Conservation (phyloP, 2,888 invertebrate genomes). For the Pegoplata infirma region DNA sequence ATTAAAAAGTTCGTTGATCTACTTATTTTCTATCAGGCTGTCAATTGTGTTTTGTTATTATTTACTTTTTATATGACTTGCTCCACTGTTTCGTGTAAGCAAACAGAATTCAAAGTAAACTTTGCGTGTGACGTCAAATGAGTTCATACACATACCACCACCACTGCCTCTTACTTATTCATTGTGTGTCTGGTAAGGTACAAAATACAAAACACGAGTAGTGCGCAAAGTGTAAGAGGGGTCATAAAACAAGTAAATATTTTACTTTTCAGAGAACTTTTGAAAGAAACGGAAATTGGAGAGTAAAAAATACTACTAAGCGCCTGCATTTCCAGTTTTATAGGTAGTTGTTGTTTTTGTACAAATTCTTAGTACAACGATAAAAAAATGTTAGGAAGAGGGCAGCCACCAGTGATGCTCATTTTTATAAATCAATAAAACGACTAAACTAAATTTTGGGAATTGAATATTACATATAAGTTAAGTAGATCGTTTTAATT, state of each 20-base stretch:
- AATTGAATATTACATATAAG: too few species aligned
- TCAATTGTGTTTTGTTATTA: too few species aligned
- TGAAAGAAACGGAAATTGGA: constrained; percentile 3
- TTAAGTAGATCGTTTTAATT: too few species aligned
- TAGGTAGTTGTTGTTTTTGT: background rate
- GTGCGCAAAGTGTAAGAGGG: background rate
- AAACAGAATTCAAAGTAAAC: constrained; percentile 1
- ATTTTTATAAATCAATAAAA: too few species aligned
- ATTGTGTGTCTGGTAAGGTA: background rate
- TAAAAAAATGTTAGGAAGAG: background rate
- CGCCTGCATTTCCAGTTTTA: constrained; percentile 18
- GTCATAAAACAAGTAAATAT: background rate
- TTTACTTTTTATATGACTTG: background rate
- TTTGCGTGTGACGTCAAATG: constrained; percentile 28
- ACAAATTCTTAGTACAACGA: background rate
- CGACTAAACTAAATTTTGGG: too few species aligned
- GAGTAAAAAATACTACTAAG: background rate
- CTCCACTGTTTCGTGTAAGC: background rate
- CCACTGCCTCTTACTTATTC: background rate
- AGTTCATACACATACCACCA: background rate
- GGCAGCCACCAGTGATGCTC: background rate
- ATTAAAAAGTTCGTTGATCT: too few species aligned
- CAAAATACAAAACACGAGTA: background rate
- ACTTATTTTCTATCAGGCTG: too few species aligned
- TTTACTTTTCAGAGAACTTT: background rate